These are phyloP conservation scores for Clusia tigrina DNA, from an alignment of 2,888 invertebrate species.

Conservation along the genomic window DNA sequence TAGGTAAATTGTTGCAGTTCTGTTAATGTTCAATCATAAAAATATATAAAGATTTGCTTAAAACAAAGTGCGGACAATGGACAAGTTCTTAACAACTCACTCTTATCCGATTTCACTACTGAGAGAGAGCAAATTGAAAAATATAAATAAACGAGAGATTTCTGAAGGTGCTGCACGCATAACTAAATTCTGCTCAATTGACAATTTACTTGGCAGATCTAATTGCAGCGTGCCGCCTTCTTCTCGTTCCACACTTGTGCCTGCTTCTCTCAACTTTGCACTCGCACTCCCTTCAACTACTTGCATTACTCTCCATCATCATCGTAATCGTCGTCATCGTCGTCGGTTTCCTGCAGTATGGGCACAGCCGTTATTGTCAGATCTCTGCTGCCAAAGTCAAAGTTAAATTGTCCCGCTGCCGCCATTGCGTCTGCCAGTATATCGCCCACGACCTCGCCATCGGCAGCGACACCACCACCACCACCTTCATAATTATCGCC, in stretches of 20 bases:
- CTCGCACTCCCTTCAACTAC: background rate
- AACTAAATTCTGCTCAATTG: too few species aligned
- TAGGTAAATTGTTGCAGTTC: too few species aligned
- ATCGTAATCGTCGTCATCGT: constrained; percentile 58
- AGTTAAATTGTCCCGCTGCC: constrained; percentile 37
- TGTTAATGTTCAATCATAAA: too few species aligned
- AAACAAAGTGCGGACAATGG: too few species aligned
- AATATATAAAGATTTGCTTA: too few species aligned
- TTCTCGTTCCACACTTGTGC: background rate
- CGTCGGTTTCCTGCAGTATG: constrained; percentile 54
- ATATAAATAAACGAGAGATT: too few species aligned
- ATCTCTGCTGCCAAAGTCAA: constrained; percentile 55
- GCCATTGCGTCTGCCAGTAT: constrained; percentile 11
- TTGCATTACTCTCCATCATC: constrained; percentile 46
- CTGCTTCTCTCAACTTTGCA: background rate
- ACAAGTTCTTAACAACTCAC: too few species aligned
- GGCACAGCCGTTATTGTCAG: constrained; percentile 58
- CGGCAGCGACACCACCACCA: constrained; percentile 32
- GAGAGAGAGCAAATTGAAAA: too few species aligned
- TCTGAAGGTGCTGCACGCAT: too few species aligned
- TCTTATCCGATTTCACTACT: too few species aligned
- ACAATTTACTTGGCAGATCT: too few species aligned
- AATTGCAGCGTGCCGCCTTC: background rate
- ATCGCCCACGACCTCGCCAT: too few species aligned
- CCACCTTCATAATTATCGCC: constrained; percentile 27